Evolutionary conservation across 64 coral and sea anemone genomes (phyloP).

Genomic region (Montipora foliosa): DNA sequence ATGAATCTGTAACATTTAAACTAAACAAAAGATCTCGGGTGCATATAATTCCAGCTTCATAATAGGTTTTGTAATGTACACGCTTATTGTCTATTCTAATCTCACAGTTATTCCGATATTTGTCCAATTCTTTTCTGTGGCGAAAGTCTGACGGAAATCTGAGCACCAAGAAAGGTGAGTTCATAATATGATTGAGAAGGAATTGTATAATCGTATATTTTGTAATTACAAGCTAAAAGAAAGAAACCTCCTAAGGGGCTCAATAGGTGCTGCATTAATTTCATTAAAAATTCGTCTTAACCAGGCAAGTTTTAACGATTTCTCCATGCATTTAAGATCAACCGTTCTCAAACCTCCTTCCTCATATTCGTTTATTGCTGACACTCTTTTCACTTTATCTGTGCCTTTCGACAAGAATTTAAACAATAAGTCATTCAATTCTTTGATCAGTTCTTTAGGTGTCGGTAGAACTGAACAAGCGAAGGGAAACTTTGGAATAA

Average conservation of each 20-base stretch:
- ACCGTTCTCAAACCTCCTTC: background rate
- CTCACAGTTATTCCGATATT: background rate
- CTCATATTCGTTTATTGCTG: background rate
- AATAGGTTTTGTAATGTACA: background rate
- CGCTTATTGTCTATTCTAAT: conserved; percentile 5
- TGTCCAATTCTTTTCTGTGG: background rate
- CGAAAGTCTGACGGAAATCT: background rate
- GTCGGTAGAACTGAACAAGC: background rate
- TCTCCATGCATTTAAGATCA: background rate
- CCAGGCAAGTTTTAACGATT: background rate
- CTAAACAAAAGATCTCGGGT: too few relatives aligned
- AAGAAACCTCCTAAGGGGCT: background rate
- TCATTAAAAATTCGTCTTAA: background rate
- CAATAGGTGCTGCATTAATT: background rate
- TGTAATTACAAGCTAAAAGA: background rate
- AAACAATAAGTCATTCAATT: background rate
- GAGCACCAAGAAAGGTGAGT: background rate
- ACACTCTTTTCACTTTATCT: background rate
- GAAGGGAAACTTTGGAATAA: background rate
- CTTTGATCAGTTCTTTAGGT: background rate
- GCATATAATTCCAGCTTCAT: too few relatives aligned
- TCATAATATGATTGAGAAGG: background rate
- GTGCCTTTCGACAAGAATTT: conserved; percentile 12
- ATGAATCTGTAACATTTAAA: too few relatives aligned
- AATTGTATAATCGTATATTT: background rate